Conservation (phyloP, 2,888 invertebrate species). For the Automeris io region DNA sequence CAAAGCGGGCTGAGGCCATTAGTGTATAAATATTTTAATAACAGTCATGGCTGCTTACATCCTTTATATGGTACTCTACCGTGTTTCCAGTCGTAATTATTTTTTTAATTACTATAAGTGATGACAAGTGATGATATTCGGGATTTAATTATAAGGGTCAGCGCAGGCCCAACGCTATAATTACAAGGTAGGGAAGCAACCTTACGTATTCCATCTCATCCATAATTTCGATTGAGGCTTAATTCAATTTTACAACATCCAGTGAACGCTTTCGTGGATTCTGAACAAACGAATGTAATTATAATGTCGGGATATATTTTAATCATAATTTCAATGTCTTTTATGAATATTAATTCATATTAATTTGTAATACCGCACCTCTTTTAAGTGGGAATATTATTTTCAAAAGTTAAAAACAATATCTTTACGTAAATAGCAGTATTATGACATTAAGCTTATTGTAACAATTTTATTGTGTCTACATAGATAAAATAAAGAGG, state of each 20-base stretch:
- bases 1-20: too few relatives aligned
- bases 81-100: conserved; percentile 21
- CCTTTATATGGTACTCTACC: conserved; percentile 5
- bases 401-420: too few relatives aligned
- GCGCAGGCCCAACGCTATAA: conserved; percentile 29
- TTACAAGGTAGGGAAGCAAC: conserved; percentile 24
- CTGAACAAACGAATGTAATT: conserved; percentile 13
- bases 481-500: too few relatives aligned
- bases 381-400: too few relatives aligned
- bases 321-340: not conserved
- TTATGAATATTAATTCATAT: not conserved
- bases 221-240: conserved; percentile 7
- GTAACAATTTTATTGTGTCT: too few relatives aligned
- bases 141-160: conserved; percentile 40
- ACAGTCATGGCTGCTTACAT: too few relatives aligned
- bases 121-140: conserved; percentile 46
- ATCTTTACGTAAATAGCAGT: too few relatives aligned
- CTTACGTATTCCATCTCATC: conserved; percentile 5
- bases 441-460: too few relatives aligned
- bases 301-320: conserved; percentile 10
- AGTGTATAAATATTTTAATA: too few relatives aligned
- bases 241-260: conserved; percentile 4
- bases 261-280: not conserved
- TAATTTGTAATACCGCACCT: too few relatives aligned
- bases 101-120: conserved; percentile 48